Conservation (phyloP, 2,797 vertebrate genomes). For the Buceros bicornis region DNA sequence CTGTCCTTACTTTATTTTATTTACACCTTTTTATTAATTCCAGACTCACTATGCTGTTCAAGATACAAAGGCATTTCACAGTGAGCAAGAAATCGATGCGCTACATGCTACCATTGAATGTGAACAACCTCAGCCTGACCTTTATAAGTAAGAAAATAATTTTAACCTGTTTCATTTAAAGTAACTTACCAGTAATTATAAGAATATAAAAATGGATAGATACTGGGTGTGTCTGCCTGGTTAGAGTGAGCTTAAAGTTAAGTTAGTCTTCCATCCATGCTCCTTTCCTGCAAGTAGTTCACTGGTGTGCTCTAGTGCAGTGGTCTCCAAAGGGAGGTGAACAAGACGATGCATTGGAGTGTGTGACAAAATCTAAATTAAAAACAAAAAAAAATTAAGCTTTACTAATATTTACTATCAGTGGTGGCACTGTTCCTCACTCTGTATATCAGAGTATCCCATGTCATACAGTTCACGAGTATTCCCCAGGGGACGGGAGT, state of each 20-base stretch:
- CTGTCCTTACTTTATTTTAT: background rate
- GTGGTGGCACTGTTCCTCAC: background rate
- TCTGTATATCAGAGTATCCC: background rate
- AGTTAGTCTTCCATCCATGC: background rate
- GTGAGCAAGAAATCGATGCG: constrained; percentile 88
- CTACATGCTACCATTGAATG: constrained; percentile 95
- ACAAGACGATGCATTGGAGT: background rate
- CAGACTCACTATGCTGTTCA: constrained; percentile 94
- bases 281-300: background rate
- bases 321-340: background rate
- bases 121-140: constrained; percentile 97
- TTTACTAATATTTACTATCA: background rate
- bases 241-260: background rate
- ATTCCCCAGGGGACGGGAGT: background rate
- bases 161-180: background rate
- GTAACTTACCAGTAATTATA: background rate
- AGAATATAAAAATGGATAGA: background rate
- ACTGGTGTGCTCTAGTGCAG: background rate
- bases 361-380: accelerated
- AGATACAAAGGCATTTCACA: constrained; percentile 93
- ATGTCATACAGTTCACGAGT: accelerated
- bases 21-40: background rate
- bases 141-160: constrained; percentile 91
- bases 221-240: background rate
- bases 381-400: background rate